Evolutionary conservation across 1,140 invertebrate species (phyloP).

Genomic region (Drosophila kohkoa): DNA sequence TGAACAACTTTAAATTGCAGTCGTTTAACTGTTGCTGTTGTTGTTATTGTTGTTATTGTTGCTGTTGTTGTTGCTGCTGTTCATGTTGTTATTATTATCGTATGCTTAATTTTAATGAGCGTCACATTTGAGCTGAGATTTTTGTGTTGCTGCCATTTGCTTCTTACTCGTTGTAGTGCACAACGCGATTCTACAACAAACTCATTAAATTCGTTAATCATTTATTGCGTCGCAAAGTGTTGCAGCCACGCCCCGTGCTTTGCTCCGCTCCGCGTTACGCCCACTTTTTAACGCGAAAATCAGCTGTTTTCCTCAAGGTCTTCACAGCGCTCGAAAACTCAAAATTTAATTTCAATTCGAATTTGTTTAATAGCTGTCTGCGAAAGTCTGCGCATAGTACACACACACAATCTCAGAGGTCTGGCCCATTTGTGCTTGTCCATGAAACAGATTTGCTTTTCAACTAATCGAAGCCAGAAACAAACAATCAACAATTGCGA

Average conservation of each 20-base stretch:
- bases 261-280: conserved; percentile 10
- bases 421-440: conserved; percentile 32
- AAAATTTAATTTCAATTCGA: conserved; percentile 46
- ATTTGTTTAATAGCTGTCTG: conserved; percentile 45
- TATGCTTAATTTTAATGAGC: conserved; percentile 79
- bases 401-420: conserved; percentile 3
- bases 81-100: conserved; percentile 60
- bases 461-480: conserved; percentile 17
- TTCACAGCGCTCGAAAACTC: conserved; percentile 15
- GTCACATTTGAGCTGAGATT: conserved; percentile 42
- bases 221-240: conserved; percentile 69
- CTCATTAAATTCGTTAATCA: conserved; percentile 78
- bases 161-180: conserved; percentile 42
- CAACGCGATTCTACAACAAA: conserved; percentile 79
- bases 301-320: conserved; percentile 72
- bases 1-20: conserved; percentile 79
- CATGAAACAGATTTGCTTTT: conserved; percentile 53
- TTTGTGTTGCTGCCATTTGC: conserved; percentile 36
- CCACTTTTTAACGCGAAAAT: conserved; percentile 58
- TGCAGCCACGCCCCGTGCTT: conserved; percentile 53
- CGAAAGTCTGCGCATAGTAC: conserved; percentile 10
- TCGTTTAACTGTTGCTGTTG: conserved; percentile 64
- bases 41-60: conserved; percentile 35
- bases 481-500: not conserved
- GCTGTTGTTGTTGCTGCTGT: conserved; percentile 19